Percentiles rank a stretch among this genome's conserved stretches.
These are phyloP conservation scores for Himalopsyche japonica DNA, from an alignment of 2,888 invertebrate genomes.

Conservation along the genomic window DNA sequence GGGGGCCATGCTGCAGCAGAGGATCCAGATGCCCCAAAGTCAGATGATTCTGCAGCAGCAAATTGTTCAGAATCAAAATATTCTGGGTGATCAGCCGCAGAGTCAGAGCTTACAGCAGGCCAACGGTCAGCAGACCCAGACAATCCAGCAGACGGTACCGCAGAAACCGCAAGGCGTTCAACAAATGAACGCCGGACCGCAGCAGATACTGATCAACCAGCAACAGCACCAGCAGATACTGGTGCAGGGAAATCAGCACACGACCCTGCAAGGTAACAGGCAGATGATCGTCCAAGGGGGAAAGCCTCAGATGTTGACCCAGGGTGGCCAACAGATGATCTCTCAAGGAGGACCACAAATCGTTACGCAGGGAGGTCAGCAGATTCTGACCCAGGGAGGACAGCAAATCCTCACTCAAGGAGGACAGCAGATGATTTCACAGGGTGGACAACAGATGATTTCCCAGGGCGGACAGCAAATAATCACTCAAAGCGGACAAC, in stretches of 20 bases:
- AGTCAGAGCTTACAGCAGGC: constrained; percentile 56
- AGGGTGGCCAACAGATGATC: constrained; percentile 56
- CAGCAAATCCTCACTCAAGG: constrained; percentile 41
- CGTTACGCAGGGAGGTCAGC: constrained; percentile 56
- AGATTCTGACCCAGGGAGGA: constrained; percentile 46
- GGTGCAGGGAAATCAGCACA: constrained; percentile 58
- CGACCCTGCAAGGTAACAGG: constrained; percentile 52
- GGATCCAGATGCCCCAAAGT: constrained; percentile 52
- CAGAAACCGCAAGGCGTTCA: constrained; percentile 58
- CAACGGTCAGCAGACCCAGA: constrained; percentile 44
- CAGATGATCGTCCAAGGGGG: constrained; percentile 58
- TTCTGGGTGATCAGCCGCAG: constrained; percentile 52
- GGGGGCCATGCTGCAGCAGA: constrained; percentile 54
- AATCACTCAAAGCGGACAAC: constrained; percentile 43
- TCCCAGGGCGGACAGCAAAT: constrained; percentile 38
- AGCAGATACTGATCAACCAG: constrained; percentile 44
- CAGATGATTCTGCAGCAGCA: constrained; percentile 63
- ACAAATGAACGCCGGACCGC: constrained; percentile 42
- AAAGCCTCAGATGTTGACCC: constrained; percentile 46
- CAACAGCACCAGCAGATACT: constrained; percentile 56
- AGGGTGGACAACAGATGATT: constrained; percentile 41
- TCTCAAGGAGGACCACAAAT: constrained; percentile 58
- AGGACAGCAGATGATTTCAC: constrained; percentile 41
- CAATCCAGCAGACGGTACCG: constrained; percentile 57
- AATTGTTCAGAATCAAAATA: constrained; percentile 59